Evolutionary conservation across 1,140 invertebrate genomes (phyloP), one percentile per base, ranked within the genome.

Genomic region (Tachypleus tridentatus): DNA sequence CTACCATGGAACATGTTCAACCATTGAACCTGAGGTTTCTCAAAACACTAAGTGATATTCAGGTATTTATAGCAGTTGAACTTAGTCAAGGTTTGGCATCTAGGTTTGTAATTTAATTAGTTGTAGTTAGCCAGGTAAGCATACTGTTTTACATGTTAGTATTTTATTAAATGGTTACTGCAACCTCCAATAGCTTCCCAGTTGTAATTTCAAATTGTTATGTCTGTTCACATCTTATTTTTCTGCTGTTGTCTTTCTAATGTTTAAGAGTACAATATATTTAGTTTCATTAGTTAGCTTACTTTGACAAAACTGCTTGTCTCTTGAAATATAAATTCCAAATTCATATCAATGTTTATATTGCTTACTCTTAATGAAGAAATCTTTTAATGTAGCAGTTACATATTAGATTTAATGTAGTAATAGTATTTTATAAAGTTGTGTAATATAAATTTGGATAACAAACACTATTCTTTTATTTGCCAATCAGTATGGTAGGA

Each of bases 31-130:
- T 52, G 47, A 50, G 64, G 6, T 62, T 72, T 11, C 29, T 64
- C 5, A 67, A 61, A 60, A 52, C 51, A 9, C 50, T 72, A 10
- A 59, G 47, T 49, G 67, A 70, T 51, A 72, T 72, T 49, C 69
- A 72, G 60, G 58, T 49, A 63, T 58, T 65, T 52, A 56, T 56
- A 29, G 9, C 8, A 29, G 29, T 29, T 29, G 29, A 29, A 29
- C 2, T 29, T 29, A 29, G 29, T 29, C 29, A 29, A 29, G 29
- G 29, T 29, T 29, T 29, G 29, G 2, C 29, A 29, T 29, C 29
- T 29, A 29, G 29, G 29, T 29, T 29, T 29, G 29, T 29, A 29
- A 29, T 29, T 29, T 29, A 29, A 29, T 29, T 29, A 29, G 29
- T 1, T 29, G 29, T 29, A 29, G 29, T 29, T 29, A 29, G 29